phyloP scores from a whole-genome alignment of 2,797 vertebrate species.

The Melanotaenia pygmaea region DNA sequence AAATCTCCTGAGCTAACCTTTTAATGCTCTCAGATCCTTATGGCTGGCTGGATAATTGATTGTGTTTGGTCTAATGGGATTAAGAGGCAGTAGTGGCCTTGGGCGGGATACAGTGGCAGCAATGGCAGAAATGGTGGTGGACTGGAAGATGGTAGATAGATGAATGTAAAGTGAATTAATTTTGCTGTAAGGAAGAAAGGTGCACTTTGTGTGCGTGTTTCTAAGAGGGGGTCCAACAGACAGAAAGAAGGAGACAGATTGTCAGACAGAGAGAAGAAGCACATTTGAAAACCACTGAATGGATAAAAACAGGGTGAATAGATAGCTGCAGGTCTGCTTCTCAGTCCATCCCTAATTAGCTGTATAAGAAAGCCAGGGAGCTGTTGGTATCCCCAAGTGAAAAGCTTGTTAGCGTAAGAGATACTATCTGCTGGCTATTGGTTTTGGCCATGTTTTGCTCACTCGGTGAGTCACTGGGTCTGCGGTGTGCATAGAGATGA shows the following conservation, averaged over 20 bases:
- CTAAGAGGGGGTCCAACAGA: neutral
- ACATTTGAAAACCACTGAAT: constrained; percentile 41
- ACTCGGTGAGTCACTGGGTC: constrained; percentile 72
- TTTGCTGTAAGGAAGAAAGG: constrained; percentile 39
- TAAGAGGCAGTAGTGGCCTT: constrained; percentile 77
- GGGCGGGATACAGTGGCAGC: constrained; percentile 67
- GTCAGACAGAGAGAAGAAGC: constrained; percentile 22
- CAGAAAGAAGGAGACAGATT: constrained; percentile 10
- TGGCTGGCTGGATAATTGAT: constrained; percentile 81
- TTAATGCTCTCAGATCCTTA: constrained; percentile 80
- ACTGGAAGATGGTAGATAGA: constrained; percentile 55
- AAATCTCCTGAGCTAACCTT: constrained; percentile 82
- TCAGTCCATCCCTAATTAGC: constrained; percentile 79
- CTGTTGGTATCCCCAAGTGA: constrained; percentile 78
- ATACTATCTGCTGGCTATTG: constrained; percentile 80
- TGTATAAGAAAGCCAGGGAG: constrained; percentile 68
- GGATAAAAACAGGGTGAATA: constrained; percentile 59
- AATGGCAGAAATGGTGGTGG: constrained; percentile 43
- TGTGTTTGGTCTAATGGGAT: constrained; percentile 83
- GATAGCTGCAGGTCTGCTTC: constrained; percentile 76
- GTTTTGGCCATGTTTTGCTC: constrained; percentile 76
- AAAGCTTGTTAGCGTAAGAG: constrained; percentile 83
- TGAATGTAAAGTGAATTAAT: constrained; percentile 40
- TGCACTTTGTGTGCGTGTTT: neutral
- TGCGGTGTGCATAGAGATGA: constrained; percentile 68